phyloP scores from a whole-genome alignment of 2,888 invertebrate genomes.

The Malthinus seriepunctatus region DNA sequence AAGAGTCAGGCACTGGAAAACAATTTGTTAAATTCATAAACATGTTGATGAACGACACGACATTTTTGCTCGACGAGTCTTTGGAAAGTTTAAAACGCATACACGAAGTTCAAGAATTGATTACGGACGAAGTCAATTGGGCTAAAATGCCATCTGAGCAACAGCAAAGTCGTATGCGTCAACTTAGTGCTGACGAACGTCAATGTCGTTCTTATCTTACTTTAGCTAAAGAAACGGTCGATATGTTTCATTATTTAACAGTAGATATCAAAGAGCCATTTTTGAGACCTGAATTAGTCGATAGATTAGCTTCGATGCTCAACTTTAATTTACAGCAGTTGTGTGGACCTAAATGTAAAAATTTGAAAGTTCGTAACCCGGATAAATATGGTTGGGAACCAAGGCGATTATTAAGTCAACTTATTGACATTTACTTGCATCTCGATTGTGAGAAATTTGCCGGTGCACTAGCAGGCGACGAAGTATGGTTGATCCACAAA shows the following conservation, averaged over 20 bases:
- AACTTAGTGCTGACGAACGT: constrained; percentile 80
- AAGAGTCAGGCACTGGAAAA: constrained; percentile 87
- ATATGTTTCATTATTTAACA: constrained; percentile 97
- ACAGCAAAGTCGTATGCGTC: constrained; percentile 76
- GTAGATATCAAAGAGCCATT: constrained; percentile 95
- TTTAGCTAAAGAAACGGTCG: constrained; percentile 92
- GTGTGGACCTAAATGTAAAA: constrained; percentile 94
- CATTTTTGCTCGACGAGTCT: constrained; percentile 95
- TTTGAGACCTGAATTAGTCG: constrained; percentile 89
- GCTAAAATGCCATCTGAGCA: constrained; percentile 66
- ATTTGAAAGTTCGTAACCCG: constrained; percentile 88
- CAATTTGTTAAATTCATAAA: constrained; percentile 97
- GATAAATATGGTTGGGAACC: constrained; percentile 99
- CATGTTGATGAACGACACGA: constrained; percentile 98
- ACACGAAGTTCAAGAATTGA: constrained; percentile 85
- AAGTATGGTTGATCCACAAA: constrained; percentile 61
- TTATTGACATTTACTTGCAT: constrained; percentile 96
- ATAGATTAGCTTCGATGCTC: constrained; percentile 94
- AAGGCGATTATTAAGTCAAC: constrained; percentile 82
- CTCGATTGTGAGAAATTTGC: constrained; percentile 91
- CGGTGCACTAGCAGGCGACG: constrained; percentile 91
- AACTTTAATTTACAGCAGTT: constrained; percentile 97
- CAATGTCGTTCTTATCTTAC: constrained; percentile 91
- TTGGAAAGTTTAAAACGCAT: constrained; percentile 87
- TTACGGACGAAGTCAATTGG: constrained; percentile 73